Evolutionary conservation across 1,140 invertebrate species (phyloP).

Genomic region (Bombus turneri): DNA sequence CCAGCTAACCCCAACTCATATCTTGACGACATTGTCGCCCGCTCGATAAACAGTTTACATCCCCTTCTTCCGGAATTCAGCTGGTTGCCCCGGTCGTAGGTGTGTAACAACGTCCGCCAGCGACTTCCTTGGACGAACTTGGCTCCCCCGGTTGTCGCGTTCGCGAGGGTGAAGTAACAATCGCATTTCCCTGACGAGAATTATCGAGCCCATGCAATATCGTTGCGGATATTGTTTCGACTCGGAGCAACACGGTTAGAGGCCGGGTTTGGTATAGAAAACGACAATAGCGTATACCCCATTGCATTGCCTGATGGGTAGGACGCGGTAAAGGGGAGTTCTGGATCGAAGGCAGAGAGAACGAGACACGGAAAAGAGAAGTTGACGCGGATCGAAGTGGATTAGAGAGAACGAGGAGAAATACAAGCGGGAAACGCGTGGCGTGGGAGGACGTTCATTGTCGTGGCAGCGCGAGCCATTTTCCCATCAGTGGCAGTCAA

Average conservation of each 20-base stretch:
- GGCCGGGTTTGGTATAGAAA: slow-evolving; percentile 7
- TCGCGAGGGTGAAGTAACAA: slow-evolving; percentile 65
- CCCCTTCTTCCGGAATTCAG: slow-evolving; percentile 59
- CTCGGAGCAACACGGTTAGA: slow-evolving; percentile 41
- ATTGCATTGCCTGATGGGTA: too few species aligned
- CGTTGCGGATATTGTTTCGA: slow-evolving; percentile 79
- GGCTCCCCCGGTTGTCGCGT: slow-evolving; percentile 29
- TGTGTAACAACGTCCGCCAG: slow-evolving; percentile 64
- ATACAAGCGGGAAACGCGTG: neutral
- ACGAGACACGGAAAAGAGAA: neutral
- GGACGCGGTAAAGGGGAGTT: neutral
- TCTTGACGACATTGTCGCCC: slow-evolving; percentile 52
- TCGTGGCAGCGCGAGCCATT: slow-evolving; percentile 52
- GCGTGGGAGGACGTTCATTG: slow-evolving; percentile 51
- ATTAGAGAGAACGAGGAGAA: slow-evolving; percentile 29
- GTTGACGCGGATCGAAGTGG: slow-evolving; percentile 7
- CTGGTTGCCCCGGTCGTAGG: slow-evolving; percentile 43
- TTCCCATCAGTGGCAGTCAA: slow-evolving; percentile 67
- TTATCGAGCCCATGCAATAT: slow-evolving; percentile 75
- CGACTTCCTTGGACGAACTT: slow-evolving; percentile 61
- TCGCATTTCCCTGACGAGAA: slow-evolving; percentile 77
- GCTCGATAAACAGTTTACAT: slow-evolving; percentile 63
- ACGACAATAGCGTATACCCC: slow-evolving; percentile 53
- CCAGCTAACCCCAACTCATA: neutral
- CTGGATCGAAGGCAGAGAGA: slow-evolving; percentile 4